Conservation (phyloP, 30 jellyfish, hydroid and myxozoan genomes). For the Rhopilema esculentum region DNA sequence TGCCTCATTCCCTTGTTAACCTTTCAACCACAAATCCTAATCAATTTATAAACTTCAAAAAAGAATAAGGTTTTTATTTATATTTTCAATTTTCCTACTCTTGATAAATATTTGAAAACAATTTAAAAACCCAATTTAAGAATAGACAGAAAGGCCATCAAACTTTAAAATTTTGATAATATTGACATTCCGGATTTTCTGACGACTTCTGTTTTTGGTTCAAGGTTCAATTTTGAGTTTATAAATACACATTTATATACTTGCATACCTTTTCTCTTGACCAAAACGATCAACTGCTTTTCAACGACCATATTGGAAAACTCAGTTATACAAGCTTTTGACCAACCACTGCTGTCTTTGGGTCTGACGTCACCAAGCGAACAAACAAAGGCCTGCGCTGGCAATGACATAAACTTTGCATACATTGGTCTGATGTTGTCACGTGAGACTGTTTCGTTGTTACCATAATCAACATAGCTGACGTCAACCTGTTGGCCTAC, state of each 20-base stretch:
- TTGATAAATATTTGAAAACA: not conserved
- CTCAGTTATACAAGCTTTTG: slow-evolving; percentile 5
- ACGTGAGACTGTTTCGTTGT: slow-evolving; percentile 51
- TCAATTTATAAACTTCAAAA: too few species aligned
- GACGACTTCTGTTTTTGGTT: not conserved
- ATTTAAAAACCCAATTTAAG: not conserved
- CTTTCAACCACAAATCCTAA: not conserved
- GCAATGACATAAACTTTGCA: slow-evolving; percentile 70
- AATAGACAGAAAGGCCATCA: not conserved
- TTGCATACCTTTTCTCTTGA: slow-evolving; percentile 62
- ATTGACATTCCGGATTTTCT: not conserved
- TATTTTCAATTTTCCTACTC: not conserved
- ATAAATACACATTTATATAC: not conserved
- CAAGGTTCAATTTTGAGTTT: not conserved
- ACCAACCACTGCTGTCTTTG: slow-evolving; percentile 43
- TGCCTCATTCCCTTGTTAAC: too few species aligned
- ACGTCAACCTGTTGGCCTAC: slow-evolving; percentile 53
- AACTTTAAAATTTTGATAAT: not conserved
- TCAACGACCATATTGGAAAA: slow-evolving; percentile 75
- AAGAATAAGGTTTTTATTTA: not conserved
- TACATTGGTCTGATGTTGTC: slow-evolving; percentile 62
- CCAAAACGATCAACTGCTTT: slow-evolving; percentile 79
- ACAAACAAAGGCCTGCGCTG: slow-evolving; percentile 84
- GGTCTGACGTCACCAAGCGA: slow-evolving; percentile 73
- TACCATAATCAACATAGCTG: slow-evolving; percentile 83